phyloP scores from a whole-genome alignment of 35 echinoderm and acorn worm species.

The Lytechinus variegatus region DNA sequence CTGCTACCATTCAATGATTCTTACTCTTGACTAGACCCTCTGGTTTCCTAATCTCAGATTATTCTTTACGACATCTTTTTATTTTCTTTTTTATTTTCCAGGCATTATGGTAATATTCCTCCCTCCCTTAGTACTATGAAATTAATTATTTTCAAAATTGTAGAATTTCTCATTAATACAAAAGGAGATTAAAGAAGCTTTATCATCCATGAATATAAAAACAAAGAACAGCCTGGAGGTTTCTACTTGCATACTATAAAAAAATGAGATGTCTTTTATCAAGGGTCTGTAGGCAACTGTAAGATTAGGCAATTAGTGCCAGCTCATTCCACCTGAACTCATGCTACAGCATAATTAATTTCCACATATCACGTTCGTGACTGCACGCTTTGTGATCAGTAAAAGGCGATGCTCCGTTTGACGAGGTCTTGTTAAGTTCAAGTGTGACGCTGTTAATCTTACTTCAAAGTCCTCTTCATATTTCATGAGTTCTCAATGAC shows the following conservation, averaged over 20 bases:
- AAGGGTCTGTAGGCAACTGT: conserved; percentile 21
- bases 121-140: no score
- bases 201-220: neutral
- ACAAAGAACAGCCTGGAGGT: conserved; percentile 9
- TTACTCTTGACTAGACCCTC: no score
- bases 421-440: conserved; percentile 42
- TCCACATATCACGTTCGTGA: conserved; percentile 44
- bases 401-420: conserved; percentile 29
- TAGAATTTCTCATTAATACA: neutral
- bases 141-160: no score
- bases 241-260: neutral
- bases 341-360: conserved; percentile 49
- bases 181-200: neutral
- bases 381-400: conserved; percentile 52
- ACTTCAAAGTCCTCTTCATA: conserved; percentile 19
- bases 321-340: conserved; percentile 37
- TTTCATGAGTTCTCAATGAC: conserved; percentile 13
- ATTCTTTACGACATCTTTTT: neutral
- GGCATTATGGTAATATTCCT: no score
- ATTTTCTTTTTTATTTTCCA: neutral
- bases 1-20: no score
- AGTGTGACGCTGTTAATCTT: conserved; percentile 49
- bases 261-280: conserved; percentile 19
- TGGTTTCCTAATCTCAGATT: no score
- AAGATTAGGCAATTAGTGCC: conserved; percentile 52